Base-by-base conservation (phyloP, 2,797 vertebrate genomes). In the Danio albolineatus region DNA sequence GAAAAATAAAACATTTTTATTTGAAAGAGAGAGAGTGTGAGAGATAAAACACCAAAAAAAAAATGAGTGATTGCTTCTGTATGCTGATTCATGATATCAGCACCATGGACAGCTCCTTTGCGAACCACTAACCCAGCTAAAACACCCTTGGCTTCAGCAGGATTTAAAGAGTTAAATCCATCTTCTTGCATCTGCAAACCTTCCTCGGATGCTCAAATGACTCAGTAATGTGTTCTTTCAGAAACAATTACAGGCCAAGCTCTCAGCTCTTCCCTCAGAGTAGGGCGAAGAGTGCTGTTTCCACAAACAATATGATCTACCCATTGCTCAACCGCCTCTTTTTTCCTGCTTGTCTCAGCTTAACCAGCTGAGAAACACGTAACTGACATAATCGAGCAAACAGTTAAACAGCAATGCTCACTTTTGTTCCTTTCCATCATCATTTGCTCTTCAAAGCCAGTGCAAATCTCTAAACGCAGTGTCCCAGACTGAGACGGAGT, bases 31-130 rank as follows among this genome's bases (percentile, higher is more conserved):
- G 28, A 28, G 28, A 28, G 28, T 28, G 28, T 28, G 28, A 28
- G 3, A 1, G 28, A 28, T 28, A 28, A 28, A 28, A 28, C 28
- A 28, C 28, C 28, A 1, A 17, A 10, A 43, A 53, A n/a, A 0
- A 53, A 46, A 67, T 4, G 10, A 51, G 48, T 51, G 48, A 10
- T 51, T 51, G 51, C 12, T 5, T 4, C 10, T 14, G 6, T 39
- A 14, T 7, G 21, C 49, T 8, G 36, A 61, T 62, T 59, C 19
- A n/a, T 36, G 56, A 38, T 14, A 12, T 48, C 77, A 82, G 83
- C 17, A 82, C 83, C 80, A 77, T 1, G 73, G 80, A 85, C 80
- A 85, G 83, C 77, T 77, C 77, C 61, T 10, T 41, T 2, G 10
- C 57, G 61, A 16, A 60, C 39, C 7, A 44, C 64, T 49, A 71